Evolutionary conservation across 2,888 invertebrate genomes (phyloP), one percentile per base, ranked within the genome.

Genomic region (Ariolimax columbianus): DNA sequence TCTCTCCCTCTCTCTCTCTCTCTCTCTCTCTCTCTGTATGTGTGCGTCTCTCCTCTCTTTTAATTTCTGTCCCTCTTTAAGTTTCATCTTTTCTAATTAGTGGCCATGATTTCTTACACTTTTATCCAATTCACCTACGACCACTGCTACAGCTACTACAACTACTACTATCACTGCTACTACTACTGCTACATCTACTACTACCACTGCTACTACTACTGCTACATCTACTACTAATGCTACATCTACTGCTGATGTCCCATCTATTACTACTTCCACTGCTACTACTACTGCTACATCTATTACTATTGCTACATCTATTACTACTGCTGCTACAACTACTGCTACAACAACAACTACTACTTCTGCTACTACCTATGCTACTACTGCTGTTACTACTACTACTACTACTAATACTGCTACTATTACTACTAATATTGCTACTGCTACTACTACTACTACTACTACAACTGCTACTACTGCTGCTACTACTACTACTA

Each of bases 181-280:
- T 47, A 47, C 7, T 17, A 11, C 17, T 47, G 17, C 9, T 47
- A 47, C 7, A 47, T 7, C 17, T 17, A 47, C 47, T 47, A 47
- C 59, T 63, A 63, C 59, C n/a, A n/a, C 23, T 63, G 55, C 19
- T 55, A 63, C 59, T 63, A 63, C 59, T 63, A n/a, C n/a, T 63
- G 11, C n/a, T n/a, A 23, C 7, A 2, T 7, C 7, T 63, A 14
- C 26, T n/a, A 63, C 4, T 23, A n/a, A 3, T 55, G 23, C 55
- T 63, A 63, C 4, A n/a, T 26, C 59, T 63, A 63, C 59, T 63
- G 4, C n/a, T 63, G n/a, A 2, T n/a, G n/a, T 3, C 11, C 26
- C 17, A 7, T 7, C 26, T 63, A 2, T 6, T n/a, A 63, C 26
- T n/a, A 63, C n/a, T 55, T 4, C 55, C 2, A 63, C n/a, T 63